phyloP scores from a whole-genome alignment of 2,797 vertebrate genomes.

The Brachymystax lenok region DNA sequence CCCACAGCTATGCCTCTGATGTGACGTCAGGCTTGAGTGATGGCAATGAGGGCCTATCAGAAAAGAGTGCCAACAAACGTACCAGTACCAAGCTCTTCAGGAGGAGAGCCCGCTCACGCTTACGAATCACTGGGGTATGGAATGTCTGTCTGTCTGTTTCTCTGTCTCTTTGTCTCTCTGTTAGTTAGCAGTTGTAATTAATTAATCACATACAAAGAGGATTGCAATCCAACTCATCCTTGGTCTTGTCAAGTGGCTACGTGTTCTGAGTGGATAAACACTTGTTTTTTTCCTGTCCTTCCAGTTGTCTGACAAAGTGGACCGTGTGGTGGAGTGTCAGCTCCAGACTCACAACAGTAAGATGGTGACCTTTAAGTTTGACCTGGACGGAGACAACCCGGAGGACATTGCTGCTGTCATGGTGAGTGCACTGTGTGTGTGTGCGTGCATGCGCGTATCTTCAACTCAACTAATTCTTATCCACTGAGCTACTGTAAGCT shows the following conservation, averaged over 20 bases:
- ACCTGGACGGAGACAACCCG: slow-evolving; percentile 92
- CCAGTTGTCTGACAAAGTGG: slow-evolving; percentile 86
- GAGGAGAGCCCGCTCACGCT: slow-evolving; percentile 85
- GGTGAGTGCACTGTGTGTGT: slow-evolving; percentile 74
- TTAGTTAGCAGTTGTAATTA: not conserved
- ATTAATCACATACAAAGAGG: not conserved
- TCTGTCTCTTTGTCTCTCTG: not conserved
- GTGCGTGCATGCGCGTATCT: not conserved
- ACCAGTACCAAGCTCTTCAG: slow-evolving; percentile 76
- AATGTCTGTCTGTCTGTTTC: slow-evolving; percentile 3
- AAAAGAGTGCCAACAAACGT: slow-evolving; percentile 66
- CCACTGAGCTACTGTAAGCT: not conserved
- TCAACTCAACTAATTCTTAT: too few species aligned
- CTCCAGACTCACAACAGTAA: slow-evolving; percentile 94
- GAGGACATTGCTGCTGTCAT: slow-evolving; percentile 93
- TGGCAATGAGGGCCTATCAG: slow-evolving; percentile 80
- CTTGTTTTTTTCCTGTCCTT: slow-evolving; percentile 1
- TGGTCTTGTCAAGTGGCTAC: not conserved
- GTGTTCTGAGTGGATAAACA: not conserved
- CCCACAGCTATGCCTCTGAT: slow-evolving; percentile 83
- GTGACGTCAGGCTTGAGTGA: slow-evolving; percentile 88
- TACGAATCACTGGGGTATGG: slow-evolving; percentile 86
- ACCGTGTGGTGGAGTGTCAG: slow-evolving; percentile 94
- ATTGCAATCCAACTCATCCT: not conserved
- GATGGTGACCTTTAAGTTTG: slow-evolving; percentile 96